These are phyloP conservation scores for Muraenolepis orangiensis DNA, from an alignment of 2,797 vertebrate species.

Conservation along the genomic window DNA sequence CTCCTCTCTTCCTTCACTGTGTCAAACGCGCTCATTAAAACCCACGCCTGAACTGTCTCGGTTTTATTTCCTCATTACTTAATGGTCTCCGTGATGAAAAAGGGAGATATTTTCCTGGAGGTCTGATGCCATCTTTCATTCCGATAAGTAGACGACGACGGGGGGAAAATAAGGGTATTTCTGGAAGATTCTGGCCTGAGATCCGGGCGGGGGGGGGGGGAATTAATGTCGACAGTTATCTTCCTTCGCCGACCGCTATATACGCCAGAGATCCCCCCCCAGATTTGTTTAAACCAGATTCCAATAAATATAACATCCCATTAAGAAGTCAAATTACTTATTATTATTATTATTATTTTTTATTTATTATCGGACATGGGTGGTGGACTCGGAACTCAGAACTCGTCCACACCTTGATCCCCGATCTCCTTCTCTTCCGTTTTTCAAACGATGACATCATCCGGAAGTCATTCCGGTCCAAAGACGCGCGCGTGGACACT, in stretches of 20 bases:
- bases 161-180: constrained; percentile 15
- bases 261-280: neutral
- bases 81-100: constrained; percentile 53
- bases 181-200: neutral
- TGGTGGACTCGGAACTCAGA: neutral
- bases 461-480: neutral
- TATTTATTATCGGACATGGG: neutral
- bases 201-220: neutral
- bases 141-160: constrained; percentile 34
- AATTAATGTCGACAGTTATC: neutral
- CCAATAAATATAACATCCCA: neutral
- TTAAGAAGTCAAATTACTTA: neutral
- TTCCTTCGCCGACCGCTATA: neutral
- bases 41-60: constrained; percentile 39
- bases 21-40: constrained; percentile 53
- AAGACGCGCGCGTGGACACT: too few relatives aligned
- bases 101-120: constrained; percentile 61
- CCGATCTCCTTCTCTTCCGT: neutral
- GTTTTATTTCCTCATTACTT: constrained; percentile 55
- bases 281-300: neutral
- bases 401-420: neutral
- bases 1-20: constrained; percentile 34
- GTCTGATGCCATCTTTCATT: constrained; percentile 55
- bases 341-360: too few relatives aligned
- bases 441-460: neutral